Percentiles rank a stretch among this genome's conserved stretches.
These are phyloP conservation scores for Pogonus chalceus DNA, from an alignment of 1,140 invertebrate species.

Conservation along the genomic window DNA sequence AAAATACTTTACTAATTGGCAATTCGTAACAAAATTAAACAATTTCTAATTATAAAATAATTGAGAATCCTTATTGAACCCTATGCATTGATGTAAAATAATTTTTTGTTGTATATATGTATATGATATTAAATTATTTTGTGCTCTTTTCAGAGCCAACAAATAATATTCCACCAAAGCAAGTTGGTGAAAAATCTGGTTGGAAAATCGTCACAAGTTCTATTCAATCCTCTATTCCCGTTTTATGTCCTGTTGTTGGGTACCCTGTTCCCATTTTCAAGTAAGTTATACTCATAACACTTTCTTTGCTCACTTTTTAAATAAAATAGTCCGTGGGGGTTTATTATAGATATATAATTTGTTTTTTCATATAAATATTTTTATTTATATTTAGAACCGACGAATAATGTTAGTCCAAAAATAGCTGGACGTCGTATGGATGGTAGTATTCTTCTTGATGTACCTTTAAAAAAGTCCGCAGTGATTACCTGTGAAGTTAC, in stretches of 20 bases:
- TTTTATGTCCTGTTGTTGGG: constrained; percentile 52
- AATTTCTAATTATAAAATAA: too few species aligned
- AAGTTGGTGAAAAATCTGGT: constrained; percentile 36
- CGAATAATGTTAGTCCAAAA: constrained; percentile 29
- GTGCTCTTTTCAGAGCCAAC: constrained; percentile 40
- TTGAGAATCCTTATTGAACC: too few species aligned
- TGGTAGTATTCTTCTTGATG: constrained; percentile 40
- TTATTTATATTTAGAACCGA: constrained; percentile 32
- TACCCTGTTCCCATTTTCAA: constrained; percentile 58
- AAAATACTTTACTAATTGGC: too few species aligned
- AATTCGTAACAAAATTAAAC: too few species aligned
- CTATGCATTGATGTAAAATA: too few species aligned
- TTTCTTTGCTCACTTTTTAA: too few species aligned
- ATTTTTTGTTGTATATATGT: not conserved
- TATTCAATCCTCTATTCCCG: constrained; percentile 22
- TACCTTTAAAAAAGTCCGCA: constrained; percentile 32
- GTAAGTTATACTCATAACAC: constrained; percentile 39
- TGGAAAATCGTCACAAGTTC: constrained; percentile 44
- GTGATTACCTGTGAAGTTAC: constrained; percentile 26
- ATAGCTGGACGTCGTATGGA: constrained; percentile 38
- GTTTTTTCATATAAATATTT: too few species aligned
- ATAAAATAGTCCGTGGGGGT: too few species aligned
- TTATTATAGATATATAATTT: too few species aligned
- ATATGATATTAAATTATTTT: not conserved
- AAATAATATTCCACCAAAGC: constrained; percentile 42